Base-by-base conservation (phyloP, 2,888 invertebrate species). In the Syritta pipiens region DNA sequence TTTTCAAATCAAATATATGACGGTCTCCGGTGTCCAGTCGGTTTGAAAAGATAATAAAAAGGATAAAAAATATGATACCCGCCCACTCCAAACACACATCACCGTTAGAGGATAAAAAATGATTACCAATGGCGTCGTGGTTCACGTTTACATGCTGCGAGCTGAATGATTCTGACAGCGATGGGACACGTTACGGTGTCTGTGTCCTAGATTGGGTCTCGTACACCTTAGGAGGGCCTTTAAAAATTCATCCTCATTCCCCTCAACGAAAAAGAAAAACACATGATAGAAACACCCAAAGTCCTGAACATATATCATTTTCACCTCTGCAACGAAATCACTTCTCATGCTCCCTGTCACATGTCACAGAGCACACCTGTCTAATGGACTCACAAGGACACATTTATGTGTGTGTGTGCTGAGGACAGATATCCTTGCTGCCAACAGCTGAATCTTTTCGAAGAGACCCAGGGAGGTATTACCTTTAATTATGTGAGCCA, bases 351-450 rank as follows among this genome's bases (percentile, higher is more conserved):
- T 59, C 48, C 60, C n/a, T 67, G 67, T 48, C 75, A 75, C 53
- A 62, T 75, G 67, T 75, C 75, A 67, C 75, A 42, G 46, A 53
- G 42, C 60, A 60, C 67, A 74, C 59, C 67, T 75, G 60, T 75
- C 68, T 75, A 75, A 67, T 68, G 75, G 67, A 60, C 75, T 67
- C 48, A 40, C 74, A 75, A 67, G 74, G 74, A 67, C 74, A 42
- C n/a, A n/a, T n/a, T n/a, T n/a, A n/a, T n/a, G n/a, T n/a, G n/a
- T n/a, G n/a, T n/a, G n/a, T n/a, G n/a, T n/a, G n/a, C n/a, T n/a
- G n/a, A n/a, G n/a, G n/a, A n/a, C n/a, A n/a, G n/a, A n/a, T n/a
- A n/a, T n/a, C n/a, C n/a, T n/a, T n/a, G n/a, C n/a, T n/a, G n/a
- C n/a, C n/a, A n/a, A n/a, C n/a, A n/a, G n/a, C n/a, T n/a, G n/a